Evolutionary conservation across 23 tunicate species (phyloP).

Genomic region (Halocynthia roretzi): DNA sequence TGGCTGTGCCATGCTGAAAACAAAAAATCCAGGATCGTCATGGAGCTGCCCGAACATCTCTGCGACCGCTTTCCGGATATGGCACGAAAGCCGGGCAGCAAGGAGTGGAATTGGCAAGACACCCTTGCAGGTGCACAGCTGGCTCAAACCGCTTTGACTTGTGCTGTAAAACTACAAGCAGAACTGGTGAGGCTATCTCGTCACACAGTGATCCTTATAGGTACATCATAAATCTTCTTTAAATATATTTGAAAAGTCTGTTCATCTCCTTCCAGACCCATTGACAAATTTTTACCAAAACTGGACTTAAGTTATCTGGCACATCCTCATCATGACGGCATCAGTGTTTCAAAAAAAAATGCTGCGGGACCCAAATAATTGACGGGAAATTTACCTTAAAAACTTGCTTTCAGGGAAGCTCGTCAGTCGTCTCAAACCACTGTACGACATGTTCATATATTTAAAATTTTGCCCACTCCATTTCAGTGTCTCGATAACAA

Average conservation of each 20-base stretch:
- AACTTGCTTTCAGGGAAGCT: too few species aligned
- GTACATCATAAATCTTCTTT: neutral
- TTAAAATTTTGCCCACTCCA: too few species aligned
- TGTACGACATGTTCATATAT: too few species aligned
- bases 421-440: too few species aligned
- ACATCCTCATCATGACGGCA: neutral
- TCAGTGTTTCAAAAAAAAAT: neutral
- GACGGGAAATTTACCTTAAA: too few species aligned
- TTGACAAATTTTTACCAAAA: too few species aligned
- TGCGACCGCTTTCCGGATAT: neutral
- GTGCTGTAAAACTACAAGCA: slow-evolving; percentile 46
- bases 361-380: neutral
- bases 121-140: neutral
- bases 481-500: too few species aligned
- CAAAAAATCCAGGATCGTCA: slow-evolving; percentile 2
- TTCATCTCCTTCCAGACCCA: neutral
- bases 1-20: slow-evolving; percentile 28
- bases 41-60: slow-evolving; percentile 21
- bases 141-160: slow-evolving; percentile 29
- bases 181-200: slow-evolving; percentile 18
- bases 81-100: neutral
- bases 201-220: slow-evolving; percentile 52
- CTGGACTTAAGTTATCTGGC: too few species aligned
- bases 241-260: neutral
- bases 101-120: slow-evolving; percentile 16